These are phyloP conservation scores for Noctua janthina DNA, from an alignment of 2,888 invertebrate species.

Conservation along the genomic window DNA sequence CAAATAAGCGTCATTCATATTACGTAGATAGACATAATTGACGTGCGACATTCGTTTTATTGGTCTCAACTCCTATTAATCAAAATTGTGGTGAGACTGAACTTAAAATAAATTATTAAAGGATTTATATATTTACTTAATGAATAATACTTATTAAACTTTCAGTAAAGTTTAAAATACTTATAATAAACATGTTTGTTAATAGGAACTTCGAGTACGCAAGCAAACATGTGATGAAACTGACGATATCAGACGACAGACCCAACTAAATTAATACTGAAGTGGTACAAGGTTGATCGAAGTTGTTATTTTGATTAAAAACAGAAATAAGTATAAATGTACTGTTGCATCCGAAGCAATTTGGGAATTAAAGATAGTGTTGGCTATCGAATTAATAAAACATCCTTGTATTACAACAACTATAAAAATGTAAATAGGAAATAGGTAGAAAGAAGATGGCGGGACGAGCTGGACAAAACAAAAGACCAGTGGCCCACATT, in stretches of 20 bases:
- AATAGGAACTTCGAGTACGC: slow-evolving; percentile 14
- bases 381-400: not conserved
- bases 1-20: slow-evolving; percentile 32
- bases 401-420: not conserved
- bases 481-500: no score
- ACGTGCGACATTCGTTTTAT: slow-evolving; percentile 28
- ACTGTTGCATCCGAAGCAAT: not conserved
- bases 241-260: slow-evolving; percentile 25
- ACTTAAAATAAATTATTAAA: slow-evolving; percentile 30
- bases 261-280: slow-evolving; percentile 24
- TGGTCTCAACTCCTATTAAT: slow-evolving; percentile 18
- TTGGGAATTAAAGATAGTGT: not conserved
- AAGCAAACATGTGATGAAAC: slow-evolving; percentile 24
- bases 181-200: slow-evolving; percentile 17
- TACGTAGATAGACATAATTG: slow-evolving; percentile 25
- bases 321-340: slow-evolving; percentile 10
- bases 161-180: slow-evolving; percentile 2
- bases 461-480: no score
- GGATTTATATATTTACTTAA: slow-evolving; percentile 1
- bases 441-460: no score
- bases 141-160: not conserved
- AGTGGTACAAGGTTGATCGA: slow-evolving; percentile 39
- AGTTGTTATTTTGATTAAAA: slow-evolving; percentile 20
- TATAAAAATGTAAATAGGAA: not conserved
- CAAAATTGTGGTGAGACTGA: slow-evolving; percentile 22